Conservation (phyloP, 2,113 vertebrate genomes). For the Aspiorhynchus laticeps region DNA sequence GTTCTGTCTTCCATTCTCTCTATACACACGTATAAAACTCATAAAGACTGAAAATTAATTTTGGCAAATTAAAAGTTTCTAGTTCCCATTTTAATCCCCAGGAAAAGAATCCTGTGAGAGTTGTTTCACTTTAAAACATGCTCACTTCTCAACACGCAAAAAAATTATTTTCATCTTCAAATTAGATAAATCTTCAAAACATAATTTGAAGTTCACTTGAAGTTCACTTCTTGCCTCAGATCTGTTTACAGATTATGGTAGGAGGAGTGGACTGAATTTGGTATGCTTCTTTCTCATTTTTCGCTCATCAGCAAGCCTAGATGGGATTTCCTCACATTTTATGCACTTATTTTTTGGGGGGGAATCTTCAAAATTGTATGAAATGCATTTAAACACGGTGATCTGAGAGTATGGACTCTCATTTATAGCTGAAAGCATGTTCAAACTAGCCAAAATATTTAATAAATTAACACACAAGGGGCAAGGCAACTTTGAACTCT, state of each 20-base stretch:
- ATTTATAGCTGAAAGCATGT: background rate
- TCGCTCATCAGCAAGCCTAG: background rate
- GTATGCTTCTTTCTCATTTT: background rate
- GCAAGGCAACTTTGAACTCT: background rate
- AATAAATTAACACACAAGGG: conserved; percentile 2
- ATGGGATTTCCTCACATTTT: background rate
- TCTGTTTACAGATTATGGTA: background rate
- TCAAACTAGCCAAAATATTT: background rate
- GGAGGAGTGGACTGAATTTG: background rate
- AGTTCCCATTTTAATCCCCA: background rate
- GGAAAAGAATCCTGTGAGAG: background rate
- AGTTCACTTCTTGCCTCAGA: background rate
- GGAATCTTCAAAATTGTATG: background rate
- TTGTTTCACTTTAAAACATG: conserved; percentile 26
- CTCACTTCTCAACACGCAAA: background rate
- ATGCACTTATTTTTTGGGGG: background rate
- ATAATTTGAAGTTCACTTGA: background rate
- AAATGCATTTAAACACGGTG: background rate
- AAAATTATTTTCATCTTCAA: background rate
- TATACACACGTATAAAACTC: background rate
- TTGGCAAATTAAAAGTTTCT: background rate
- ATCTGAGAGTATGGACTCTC: background rate
- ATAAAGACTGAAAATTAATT: background rate
- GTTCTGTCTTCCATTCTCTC: background rate
- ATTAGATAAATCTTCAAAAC: background rate